phyloP scores from a whole-genome alignment of 2,888 invertebrate species.

The Nebria salina region DNA sequence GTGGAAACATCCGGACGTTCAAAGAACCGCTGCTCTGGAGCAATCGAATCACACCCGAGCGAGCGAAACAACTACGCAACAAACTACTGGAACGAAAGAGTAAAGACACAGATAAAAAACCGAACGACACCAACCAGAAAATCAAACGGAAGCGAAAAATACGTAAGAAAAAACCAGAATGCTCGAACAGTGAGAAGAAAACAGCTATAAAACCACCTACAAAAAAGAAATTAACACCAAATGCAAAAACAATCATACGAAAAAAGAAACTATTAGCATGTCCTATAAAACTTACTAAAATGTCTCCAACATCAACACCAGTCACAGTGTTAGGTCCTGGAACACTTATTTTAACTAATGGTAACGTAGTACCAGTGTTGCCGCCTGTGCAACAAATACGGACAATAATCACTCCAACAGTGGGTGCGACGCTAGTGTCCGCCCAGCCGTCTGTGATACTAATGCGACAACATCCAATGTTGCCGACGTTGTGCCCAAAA shows the following conservation, averaged over 20 bases:
- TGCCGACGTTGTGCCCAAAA: not conserved
- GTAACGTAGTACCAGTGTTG: conserved; percentile 58
- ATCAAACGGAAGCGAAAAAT: conserved; percentile 56
- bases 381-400: conserved; percentile 51
- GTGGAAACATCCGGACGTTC: conserved; percentile 55
- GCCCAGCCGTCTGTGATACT: conserved; percentile 22
- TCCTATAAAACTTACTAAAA: not conserved
- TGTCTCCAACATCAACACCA: too few relatives aligned
- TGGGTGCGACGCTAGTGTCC: conserved; percentile 40
- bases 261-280: not conserved
- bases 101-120: conserved; percentile 52
- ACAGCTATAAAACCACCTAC: conserved; percentile 13
- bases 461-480: not conserved
- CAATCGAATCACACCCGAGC: conserved; percentile 16
- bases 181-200: conserved; percentile 7
- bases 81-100: conserved; percentile 19
- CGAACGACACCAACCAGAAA: conserved; percentile 54
- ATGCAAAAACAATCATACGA: conserved; percentile 2
- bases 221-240: conserved; percentile 38
- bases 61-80: conserved; percentile 16
- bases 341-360: conserved; percentile 60
- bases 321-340: conserved; percentile 56
- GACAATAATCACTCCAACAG: conserved; percentile 47
- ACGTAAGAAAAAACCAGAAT: conserved; percentile 37
- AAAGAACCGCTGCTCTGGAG: conserved; percentile 50